phyloP scores from a whole-genome alignment of 2,797 vertebrate species.

The Ciconia nigra region DNA sequence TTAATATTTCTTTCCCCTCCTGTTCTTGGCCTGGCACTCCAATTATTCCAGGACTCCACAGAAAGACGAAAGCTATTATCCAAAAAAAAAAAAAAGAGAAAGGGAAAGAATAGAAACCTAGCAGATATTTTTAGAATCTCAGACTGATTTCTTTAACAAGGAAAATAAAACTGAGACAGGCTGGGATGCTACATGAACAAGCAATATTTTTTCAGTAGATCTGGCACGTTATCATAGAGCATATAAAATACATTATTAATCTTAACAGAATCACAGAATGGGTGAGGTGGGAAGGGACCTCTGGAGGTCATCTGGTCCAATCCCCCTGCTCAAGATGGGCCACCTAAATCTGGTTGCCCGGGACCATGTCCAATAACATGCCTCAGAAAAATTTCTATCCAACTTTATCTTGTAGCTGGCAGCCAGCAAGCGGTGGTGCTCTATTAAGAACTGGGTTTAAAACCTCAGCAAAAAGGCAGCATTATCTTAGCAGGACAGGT shows the following conservation, averaged over 20 bases:
- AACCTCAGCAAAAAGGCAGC: background rate
- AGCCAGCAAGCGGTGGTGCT: background rate
- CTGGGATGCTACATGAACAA: background rate
- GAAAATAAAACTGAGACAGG: background rate
- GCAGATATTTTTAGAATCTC: background rate
- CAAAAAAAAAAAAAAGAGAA: background rate
- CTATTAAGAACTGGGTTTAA: background rate
- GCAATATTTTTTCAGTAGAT: background rate
- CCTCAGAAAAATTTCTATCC: background rate
- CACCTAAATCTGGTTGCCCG: fast-evolving
- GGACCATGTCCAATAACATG: background rate
- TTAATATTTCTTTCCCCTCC: background rate
- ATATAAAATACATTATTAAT: background rate
- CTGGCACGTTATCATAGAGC: background rate
- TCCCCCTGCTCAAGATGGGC: background rate
- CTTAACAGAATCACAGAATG: background rate
- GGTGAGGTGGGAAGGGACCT: background rate
- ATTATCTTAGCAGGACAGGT: background rate
- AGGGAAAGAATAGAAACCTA: background rate
- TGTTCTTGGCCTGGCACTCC: background rate
- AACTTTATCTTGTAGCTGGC: background rate
- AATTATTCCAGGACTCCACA: background rate
- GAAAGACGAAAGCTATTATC: background rate
- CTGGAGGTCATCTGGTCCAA: background rate
- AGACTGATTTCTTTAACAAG: background rate